phyloP scores from a whole-genome alignment of 2,797 vertebrate species.

The Falco biarmicus region DNA sequence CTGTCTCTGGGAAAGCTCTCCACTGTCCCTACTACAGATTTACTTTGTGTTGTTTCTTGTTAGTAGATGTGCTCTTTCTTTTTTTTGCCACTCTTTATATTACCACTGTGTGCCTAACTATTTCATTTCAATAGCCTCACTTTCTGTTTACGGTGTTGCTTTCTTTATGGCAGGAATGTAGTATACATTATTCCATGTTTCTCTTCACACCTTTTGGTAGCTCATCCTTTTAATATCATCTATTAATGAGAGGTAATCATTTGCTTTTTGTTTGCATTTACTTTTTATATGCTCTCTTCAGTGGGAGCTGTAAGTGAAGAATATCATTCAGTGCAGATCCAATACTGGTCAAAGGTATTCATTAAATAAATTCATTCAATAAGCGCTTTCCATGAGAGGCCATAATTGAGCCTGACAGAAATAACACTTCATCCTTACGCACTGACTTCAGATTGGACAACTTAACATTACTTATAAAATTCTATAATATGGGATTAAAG shows the following conservation, averaged over 20 bases:
- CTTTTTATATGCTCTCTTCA: neutral
- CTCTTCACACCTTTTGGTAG: neutral
- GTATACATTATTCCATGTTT: neutral
- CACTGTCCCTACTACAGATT: neutral
- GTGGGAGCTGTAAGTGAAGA: neutral
- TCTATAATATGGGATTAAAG: neutral
- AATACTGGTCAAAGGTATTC: neutral
- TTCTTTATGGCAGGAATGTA: neutral
- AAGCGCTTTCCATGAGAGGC: neutral
- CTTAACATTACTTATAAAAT: neutral
- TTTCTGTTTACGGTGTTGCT: neutral
- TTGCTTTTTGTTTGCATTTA: neutral
- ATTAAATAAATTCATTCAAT: neutral
- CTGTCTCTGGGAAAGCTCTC: neutral
- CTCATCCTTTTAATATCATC: neutral
- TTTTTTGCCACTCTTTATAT: neutral
- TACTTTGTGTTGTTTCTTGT: neutral
- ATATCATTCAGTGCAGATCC: neutral
- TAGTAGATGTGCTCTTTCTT: neutral
- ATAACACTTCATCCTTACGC: neutral
- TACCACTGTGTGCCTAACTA: neutral
- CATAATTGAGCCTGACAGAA: neutral
- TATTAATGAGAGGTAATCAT: neutral
- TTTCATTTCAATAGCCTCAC: neutral
- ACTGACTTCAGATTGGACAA: neutral